These are phyloP conservation scores for Taxidea taxus DNA, from an alignment of 2,113 vertebrate genomes.

Conservation along the genomic window DNA sequence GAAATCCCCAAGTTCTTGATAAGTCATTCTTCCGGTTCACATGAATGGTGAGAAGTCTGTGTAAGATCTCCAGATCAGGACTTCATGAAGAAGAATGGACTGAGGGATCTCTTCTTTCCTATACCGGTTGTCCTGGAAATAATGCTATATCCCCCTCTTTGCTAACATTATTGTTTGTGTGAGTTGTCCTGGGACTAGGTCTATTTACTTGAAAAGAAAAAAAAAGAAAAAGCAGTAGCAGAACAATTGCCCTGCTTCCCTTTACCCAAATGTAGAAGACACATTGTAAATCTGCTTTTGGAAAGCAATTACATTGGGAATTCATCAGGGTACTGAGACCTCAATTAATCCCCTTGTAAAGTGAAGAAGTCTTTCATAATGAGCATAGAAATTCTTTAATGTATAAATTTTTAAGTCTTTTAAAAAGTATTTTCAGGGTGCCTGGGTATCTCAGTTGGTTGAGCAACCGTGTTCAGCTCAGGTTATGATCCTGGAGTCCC, in stretches of 20 bases:
- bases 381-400: not conserved
- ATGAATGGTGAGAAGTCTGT: not conserved
- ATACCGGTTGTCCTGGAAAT: not conserved
- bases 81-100: not conserved
- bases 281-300: not conserved
- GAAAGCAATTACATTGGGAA: not conserved
- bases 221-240: not conserved
- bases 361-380: not conserved
- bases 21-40: not conserved
- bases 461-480: too few species aligned
- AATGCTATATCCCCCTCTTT: not conserved
- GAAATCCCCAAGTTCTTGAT: not conserved
- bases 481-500: too few species aligned
- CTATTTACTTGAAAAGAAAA: not conserved
- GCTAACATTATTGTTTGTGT: not conserved
- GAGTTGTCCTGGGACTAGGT: not conserved
- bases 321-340: not conserved
- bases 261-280: not conserved
- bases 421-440: not conserved
- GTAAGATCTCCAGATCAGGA: not conserved
- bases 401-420: not conserved
- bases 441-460: too few species aligned
- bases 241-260: not conserved
- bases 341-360: not conserved
- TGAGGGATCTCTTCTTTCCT: not conserved